Evolutionary conservation across 2,888 invertebrate species (phyloP).

Genomic region (Bimastos eiseni): DNA sequence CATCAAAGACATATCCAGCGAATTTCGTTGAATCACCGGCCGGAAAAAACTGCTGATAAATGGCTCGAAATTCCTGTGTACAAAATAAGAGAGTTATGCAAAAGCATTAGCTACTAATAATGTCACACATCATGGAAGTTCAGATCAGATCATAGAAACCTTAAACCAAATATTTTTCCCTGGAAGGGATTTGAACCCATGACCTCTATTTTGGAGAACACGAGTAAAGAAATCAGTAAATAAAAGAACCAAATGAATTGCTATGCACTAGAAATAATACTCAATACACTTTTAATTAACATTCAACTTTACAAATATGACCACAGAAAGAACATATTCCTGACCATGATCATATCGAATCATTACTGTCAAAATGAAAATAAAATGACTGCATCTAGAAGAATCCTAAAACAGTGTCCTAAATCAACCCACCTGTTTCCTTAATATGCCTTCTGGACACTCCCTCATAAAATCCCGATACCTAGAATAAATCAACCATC

Average conservation of each 20-base stretch:
- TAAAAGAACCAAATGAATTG: no score
- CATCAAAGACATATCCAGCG: constrained; percentile 94
- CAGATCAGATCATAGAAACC: neutral
- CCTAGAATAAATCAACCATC: constrained; percentile 47
- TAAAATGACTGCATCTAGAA: neutral
- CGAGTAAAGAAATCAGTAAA: no score
- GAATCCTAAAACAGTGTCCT: neutral
- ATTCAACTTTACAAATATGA: neutral
- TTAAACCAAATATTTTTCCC: neutral
- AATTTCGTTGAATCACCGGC: constrained; percentile 99
- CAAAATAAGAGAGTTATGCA: neutral
- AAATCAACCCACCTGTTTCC: constrained; percentile 51
- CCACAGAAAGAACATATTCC: no score
- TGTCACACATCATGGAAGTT: neutral
- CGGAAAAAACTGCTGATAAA: constrained; percentile 99
- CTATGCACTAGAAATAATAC: no score
- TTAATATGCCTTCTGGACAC: constrained; percentile 63
- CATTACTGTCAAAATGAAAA: neutral
- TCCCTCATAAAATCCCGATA: constrained; percentile 64
- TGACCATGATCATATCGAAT: no score
- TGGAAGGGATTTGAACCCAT: no score
- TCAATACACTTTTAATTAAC: no score
- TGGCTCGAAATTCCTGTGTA: constrained; percentile 82
- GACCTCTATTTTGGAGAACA: no score
- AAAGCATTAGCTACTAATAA: neutral